Percentiles rank a stretch among this genome's conserved stretches.
Evolutionary conservation across 2,113 vertebrate genomes (phyloP).

Genomic region (Polyodon spathula): DNA sequence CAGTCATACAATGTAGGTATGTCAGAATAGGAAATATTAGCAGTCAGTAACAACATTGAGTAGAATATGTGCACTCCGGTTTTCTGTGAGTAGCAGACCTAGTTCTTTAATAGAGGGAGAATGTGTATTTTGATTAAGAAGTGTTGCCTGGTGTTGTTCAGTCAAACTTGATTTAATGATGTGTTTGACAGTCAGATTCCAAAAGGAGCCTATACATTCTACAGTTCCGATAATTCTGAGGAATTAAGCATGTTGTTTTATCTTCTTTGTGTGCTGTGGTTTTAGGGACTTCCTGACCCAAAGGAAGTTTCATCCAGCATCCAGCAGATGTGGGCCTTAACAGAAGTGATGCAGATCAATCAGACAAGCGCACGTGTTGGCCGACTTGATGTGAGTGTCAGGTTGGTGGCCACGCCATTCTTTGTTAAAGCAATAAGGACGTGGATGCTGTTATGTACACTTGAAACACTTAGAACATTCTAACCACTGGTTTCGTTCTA

Average conservation of each 20-base stretch:
- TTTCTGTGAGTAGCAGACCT: too few species aligned
- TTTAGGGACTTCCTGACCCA: slow-evolving; percentile 76
- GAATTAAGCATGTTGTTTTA: neutral
- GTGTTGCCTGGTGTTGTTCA: neutral
- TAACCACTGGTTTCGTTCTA: too few species aligned
- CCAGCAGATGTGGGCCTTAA: slow-evolving; percentile 96
- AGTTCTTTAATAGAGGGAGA: neutral
- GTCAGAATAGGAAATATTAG: too few species aligned
- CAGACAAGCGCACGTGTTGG: slow-evolving; percentile 75
- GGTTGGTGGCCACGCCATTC: too few species aligned
- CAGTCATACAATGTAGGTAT: too few species aligned
- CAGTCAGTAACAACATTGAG: too few species aligned
- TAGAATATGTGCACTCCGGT: too few species aligned
- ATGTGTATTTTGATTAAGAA: neutral
- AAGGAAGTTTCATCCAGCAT: slow-evolving; percentile 77
- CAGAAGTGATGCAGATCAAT: slow-evolving; percentile 82
- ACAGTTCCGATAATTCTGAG: neutral
- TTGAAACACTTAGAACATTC: too few species aligned
- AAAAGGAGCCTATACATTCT: neutral
- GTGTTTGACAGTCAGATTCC: neutral
- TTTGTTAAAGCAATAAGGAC: too few species aligned
- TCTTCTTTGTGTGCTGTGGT: slow-evolving; percentile 14
- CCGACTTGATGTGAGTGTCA: slow-evolving; percentile 81
- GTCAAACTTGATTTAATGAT: neutral
- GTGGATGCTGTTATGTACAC: too few species aligned